These are phyloP conservation scores for Melanerpes aurifrons DNA, from an alignment of 2,113 vertebrate genomes.

Conservation along the genomic window DNA sequence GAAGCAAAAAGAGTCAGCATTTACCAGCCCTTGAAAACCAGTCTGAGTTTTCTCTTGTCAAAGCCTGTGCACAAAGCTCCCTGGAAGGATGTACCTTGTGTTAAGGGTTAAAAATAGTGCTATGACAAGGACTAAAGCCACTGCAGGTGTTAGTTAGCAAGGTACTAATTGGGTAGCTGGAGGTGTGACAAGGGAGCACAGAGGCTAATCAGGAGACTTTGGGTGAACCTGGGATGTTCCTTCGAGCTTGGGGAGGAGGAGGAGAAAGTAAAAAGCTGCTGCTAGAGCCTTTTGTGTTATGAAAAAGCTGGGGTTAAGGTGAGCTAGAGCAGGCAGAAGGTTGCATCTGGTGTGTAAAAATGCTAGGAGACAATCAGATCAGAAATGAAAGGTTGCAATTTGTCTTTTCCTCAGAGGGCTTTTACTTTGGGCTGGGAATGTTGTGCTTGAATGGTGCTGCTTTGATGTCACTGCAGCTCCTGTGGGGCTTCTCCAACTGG, in stretches of 20 bases:
- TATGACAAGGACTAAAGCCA: conserved; percentile 23
- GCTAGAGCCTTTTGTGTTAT: not conserved
- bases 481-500: not conserved
- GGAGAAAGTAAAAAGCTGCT: not conserved
- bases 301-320: not conserved
- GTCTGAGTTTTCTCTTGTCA: not conserved
- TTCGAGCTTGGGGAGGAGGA: not conserved
- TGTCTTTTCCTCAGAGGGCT: not conserved
- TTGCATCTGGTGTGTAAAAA: not conserved
- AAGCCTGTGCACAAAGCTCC: not conserved
- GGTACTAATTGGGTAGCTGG: conserved; percentile 58
- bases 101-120: not conserved
- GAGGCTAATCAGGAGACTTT: conserved; percentile 32
- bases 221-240: not conserved
- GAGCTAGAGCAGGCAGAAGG: not conserved
- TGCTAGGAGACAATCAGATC: not conserved
- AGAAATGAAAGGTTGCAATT: not conserved
- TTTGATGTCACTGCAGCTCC: not conserved
- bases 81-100: not conserved
- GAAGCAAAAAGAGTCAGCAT: not conserved
- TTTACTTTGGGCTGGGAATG: not conserved
- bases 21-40: not conserved
- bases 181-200: conserved; percentile 26
- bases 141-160: conserved; percentile 45
- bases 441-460: not conserved